Conservation (phyloP, 2,888 invertebrate genomes). For the Tipula helvola region DNA sequence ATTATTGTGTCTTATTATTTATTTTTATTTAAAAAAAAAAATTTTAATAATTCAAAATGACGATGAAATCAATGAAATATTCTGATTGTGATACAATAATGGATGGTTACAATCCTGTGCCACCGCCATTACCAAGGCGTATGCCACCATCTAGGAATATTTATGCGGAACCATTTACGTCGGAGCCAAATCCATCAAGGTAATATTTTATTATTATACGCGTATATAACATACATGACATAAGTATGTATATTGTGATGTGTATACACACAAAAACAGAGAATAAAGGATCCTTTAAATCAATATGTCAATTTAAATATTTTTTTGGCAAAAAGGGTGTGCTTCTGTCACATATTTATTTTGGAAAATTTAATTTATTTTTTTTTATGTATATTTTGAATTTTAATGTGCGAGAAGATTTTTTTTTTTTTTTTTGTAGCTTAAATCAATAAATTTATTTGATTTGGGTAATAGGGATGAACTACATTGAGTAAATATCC, state of each 20-base stretch:
- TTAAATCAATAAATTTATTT: neutral
- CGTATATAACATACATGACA: neutral
- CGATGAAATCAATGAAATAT: conserved; percentile 39
- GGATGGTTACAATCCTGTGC: conserved; percentile 38
- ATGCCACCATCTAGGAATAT: conserved; percentile 36
- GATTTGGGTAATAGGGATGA: conserved; percentile 4
- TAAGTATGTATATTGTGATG: neutral
- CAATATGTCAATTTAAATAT: conserved; percentile 4
- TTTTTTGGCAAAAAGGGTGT: neutral
- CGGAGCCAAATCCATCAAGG: conserved; percentile 31
- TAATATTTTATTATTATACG: conserved; percentile 18
- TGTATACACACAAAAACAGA: neutral
- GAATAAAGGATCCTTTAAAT: neutral
- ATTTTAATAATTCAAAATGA: conserved; percentile 23
- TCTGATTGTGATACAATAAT: conserved; percentile 39
- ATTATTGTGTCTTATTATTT: neutral
- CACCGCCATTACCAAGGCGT: conserved; percentile 35
- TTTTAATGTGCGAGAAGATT: neutral
- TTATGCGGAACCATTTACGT: conserved; percentile 37
- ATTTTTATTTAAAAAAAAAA: neutral
- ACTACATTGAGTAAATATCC: neutral
- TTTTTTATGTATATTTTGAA: neutral
- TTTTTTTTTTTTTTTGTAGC: neutral
- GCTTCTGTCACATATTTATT: neutral
- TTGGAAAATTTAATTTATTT: conserved; percentile 4